phyloP scores from a whole-genome alignment of 2,113 vertebrate genomes.

The Elephantulus edwardii region DNA sequence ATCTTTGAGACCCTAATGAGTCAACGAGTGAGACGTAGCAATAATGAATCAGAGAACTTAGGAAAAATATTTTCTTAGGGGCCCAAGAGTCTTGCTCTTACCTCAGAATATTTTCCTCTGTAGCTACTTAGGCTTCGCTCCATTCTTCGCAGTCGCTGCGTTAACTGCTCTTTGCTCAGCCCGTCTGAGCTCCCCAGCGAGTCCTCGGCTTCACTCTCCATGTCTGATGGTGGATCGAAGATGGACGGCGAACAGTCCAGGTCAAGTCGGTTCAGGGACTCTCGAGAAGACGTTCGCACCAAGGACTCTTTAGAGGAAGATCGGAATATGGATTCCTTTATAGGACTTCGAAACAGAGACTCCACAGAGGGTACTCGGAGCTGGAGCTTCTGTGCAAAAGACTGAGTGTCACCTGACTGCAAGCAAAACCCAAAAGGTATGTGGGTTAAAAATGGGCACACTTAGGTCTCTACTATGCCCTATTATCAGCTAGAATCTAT shows the following conservation, averaged over 20 bases:
- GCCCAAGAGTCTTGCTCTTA: slow-evolving; percentile 63
- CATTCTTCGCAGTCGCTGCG: slow-evolving; percentile 88
- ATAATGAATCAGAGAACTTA: neutral
- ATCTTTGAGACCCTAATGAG: neutral
- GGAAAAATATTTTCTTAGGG: neutral
- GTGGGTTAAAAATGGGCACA: neutral
- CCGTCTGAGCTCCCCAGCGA: slow-evolving; percentile 82
- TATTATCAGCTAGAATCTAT: neutral
- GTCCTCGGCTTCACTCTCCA: slow-evolving; percentile 96
- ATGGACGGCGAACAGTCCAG: slow-evolving; percentile 80
- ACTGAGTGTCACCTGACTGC: slow-evolving; percentile 89
- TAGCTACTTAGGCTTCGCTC: slow-evolving; percentile 92
- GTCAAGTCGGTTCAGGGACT: slow-evolving; percentile 90
- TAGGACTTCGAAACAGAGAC: slow-evolving; percentile 91
- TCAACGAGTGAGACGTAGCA: neutral
- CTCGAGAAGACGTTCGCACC: slow-evolving; percentile 90
- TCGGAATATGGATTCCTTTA: slow-evolving; percentile 90
- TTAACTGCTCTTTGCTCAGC: slow-evolving; percentile 91
- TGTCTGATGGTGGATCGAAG: slow-evolving; percentile 93
- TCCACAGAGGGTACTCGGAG: slow-evolving; percentile 94
- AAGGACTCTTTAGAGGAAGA: slow-evolving; percentile 93
- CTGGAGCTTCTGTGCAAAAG: slow-evolving; percentile 94
- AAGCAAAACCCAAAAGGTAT: slow-evolving; percentile 48
- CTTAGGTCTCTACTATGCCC: neutral
- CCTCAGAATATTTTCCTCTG: slow-evolving; percentile 94